Evolutionary conservation across 2,797 vertebrate genomes (phyloP).

Genomic region (Leptoclinus maculatus): DNA sequence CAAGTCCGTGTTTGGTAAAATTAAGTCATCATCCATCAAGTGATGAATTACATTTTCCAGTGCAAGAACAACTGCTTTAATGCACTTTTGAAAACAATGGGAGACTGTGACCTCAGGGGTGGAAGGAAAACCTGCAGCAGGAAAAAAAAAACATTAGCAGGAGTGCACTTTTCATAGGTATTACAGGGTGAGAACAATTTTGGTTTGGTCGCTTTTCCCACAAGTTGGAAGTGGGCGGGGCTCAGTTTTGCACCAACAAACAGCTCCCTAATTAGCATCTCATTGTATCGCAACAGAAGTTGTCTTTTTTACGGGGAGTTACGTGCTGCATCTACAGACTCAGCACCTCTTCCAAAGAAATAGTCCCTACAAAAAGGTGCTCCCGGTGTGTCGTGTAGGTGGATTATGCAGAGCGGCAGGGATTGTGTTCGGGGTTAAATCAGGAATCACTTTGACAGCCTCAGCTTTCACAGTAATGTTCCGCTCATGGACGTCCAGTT

Average conservation of each 20-base stretch:
- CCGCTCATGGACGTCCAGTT: constrained; percentile 1
- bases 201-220: background rate
- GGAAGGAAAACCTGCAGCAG: constrained; percentile 38
- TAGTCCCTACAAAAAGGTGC: background rate
- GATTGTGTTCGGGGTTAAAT: background rate
- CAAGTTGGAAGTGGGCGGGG: background rate
- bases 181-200: background rate
- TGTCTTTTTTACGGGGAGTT: background rate
- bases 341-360: background rate
- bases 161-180: background rate
- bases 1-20: constrained; percentile 60
- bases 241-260: background rate
- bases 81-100: constrained; percentile 70
- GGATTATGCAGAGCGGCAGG: background rate
- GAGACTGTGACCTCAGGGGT: constrained; percentile 46
- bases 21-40: constrained; percentile 73
- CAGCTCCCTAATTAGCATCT: background rate
- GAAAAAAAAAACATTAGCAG: background rate
- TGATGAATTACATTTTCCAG: constrained; percentile 65
- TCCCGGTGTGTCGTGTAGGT: too few relatives aligned
- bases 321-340: background rate
- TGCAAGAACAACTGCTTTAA: constrained; percentile 58
- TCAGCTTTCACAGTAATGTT: constrained; percentile 11
- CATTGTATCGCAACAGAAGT: background rate
- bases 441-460: background rate